These are phyloP conservation scores for Diloba caeruleocephala DNA, from an alignment of 2,888 invertebrate genomes.

Conservation along the genomic window DNA sequence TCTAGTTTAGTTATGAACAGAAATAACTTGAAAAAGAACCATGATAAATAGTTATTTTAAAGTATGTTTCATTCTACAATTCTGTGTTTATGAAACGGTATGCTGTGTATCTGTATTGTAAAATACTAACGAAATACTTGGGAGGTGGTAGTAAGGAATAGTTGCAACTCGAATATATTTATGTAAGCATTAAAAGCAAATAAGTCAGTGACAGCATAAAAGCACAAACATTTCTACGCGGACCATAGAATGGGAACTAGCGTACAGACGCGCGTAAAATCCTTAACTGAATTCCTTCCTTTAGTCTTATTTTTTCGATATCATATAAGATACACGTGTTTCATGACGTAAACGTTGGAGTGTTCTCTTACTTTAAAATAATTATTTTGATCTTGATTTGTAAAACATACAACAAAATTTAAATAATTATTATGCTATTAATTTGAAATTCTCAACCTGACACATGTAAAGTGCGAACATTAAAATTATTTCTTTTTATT, in stretches of 20 bases:
- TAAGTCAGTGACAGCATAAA: conserved; percentile 73
- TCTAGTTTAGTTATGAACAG: conserved; percentile 39
- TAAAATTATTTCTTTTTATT: too few species aligned
- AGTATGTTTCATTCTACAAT: conserved; percentile 30
- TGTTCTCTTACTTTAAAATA: neutral
- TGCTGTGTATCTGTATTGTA: conserved; percentile 32
- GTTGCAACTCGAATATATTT: conserved; percentile 51
- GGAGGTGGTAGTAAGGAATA: conserved; percentile 38
- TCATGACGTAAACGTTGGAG: neutral
- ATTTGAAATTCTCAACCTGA: too few species aligned
- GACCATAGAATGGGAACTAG: conserved; percentile 63
- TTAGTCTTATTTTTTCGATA: conserved; percentile 6
- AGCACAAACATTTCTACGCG: conserved; percentile 64
- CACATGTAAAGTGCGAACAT: too few species aligned
- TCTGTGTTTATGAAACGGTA: conserved; percentile 31
- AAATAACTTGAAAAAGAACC: conserved; percentile 49
- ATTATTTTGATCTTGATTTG: neutral
- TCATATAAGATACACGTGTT: neutral
- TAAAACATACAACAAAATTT: too few species aligned
- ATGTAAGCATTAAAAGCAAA: conserved; percentile 61
- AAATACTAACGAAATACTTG: conserved; percentile 41
- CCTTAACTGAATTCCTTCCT: conserved; percentile 39
- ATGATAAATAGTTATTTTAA: conserved; percentile 46
- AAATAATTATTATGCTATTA: neutral
- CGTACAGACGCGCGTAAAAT: conserved; percentile 64